Evolutionary conservation across 2,888 invertebrate species (phyloP), one percentile per base, ranked within the genome.

Genomic region (Nebria salina): DNA sequence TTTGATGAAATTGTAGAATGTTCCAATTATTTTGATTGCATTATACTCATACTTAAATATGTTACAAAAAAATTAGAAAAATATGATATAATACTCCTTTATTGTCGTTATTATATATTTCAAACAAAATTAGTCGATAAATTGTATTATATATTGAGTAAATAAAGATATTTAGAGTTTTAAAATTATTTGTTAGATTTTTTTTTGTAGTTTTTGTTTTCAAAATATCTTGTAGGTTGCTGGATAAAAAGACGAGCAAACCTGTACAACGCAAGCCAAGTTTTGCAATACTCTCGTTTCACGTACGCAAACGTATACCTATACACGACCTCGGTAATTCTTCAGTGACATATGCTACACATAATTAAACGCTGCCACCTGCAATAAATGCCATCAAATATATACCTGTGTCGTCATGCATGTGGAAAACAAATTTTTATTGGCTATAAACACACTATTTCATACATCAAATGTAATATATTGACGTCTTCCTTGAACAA

Each of bases 361-460:
- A 70, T 70, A 70, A 70, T 70, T 70, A 70, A 70, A 70, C 70
- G 70, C 15, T 20, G 20, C 70, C 70, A 70, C 70, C 70, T 70
- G 70, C 70, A 70, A 70, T 70, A 70, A 70, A 70, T 15, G 25
- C 70, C 70, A 13, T 70, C 70, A 70, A 70, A 70, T 70, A 70
- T 70, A 70, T 70, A 70, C 70, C 70, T 70, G 11, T 34, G 15
- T 20, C 25, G 20, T 34, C 70, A 66, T 66, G 15, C 20, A 9
- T 25, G 70, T 70, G 34, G 8, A 26, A 70, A 70, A 20, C 70
- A 26, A 26, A 70, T 26, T 70, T 70, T 34, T 70, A 20, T 54
- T 54, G 8, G 54, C 54, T 54, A 54, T 54, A 54, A 0, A 54
- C 54, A 54, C 54, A 54, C 54, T 6, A 13, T 13, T 54, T 54